A percentile compares a stretch with the other conserved stretches of the same genome.
These are phyloP conservation scores for Sebastes reedi DNA, from an alignment of 2,797 vertebrate genomes.

Conservation along the genomic window DNA sequence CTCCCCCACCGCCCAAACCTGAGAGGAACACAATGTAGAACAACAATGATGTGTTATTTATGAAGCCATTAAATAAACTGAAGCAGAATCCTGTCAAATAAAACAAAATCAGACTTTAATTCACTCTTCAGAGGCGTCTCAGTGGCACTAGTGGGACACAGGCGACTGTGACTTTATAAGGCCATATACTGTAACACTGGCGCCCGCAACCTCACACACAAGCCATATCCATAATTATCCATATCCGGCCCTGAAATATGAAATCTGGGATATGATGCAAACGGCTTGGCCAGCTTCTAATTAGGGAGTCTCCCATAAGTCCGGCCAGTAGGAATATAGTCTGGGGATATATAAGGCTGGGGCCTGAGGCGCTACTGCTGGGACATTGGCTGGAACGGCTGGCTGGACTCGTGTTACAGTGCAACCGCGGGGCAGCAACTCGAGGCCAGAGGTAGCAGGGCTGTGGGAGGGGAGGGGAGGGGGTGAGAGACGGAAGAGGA, in stretches of 20 bases:
- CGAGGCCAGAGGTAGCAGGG: slow-evolving; percentile 16
- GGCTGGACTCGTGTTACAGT: slow-evolving; percentile 74
- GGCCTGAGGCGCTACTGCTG: slow-evolving; percentile 45
- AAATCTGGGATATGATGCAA: slow-evolving; percentile 77
- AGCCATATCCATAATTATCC: slow-evolving; percentile 57
- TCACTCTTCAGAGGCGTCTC: neutral
- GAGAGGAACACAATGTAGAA: neutral
- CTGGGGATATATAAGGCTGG: slow-evolving; percentile 81
- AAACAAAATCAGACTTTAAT: neutral
- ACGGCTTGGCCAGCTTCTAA: slow-evolving; percentile 77
- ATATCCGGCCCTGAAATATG: slow-evolving; percentile 69
- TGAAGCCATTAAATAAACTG: neutral
- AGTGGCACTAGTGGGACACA: slow-evolving; percentile 23
- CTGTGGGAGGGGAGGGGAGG: neutral
- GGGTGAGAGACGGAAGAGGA: slow-evolving; percentile 19
- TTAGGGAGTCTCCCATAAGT: slow-evolving; percentile 80
- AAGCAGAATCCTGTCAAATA: neutral
- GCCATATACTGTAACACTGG: slow-evolving; percentile 65
- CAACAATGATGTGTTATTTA: neutral
- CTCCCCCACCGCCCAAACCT: slow-evolving; percentile 94
- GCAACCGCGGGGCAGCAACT: slow-evolving; percentile 18
- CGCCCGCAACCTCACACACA: slow-evolving; percentile 47
- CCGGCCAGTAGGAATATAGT: slow-evolving; percentile 68
- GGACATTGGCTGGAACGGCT: slow-evolving; percentile 61
- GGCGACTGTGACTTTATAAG: slow-evolving; percentile 68